Evolutionary conservation across 2,797 vertebrate species (phyloP), one percentile per base, ranked within the genome.

Genomic region (Chloroceryle inda): DNA sequence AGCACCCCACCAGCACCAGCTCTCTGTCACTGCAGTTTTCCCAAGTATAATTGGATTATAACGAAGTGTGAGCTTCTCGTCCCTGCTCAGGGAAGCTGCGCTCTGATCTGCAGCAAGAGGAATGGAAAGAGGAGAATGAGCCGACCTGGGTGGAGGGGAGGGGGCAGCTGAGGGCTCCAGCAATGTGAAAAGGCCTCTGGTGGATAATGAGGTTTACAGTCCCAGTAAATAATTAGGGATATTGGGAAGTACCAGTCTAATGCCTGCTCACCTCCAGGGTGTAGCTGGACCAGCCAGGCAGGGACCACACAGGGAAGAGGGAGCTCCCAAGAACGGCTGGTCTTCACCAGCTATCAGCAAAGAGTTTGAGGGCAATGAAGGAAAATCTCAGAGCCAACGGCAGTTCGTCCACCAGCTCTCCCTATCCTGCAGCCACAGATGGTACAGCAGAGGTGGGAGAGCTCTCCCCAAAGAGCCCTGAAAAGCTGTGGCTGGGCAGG

Each of bases 1-100:
- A 88, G 88, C 85, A 76, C 64, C 92, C 93, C 37, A 42, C 72
- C 55, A 79, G 95, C 82, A 82, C 44, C 91, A 66, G 85, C 85
- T 79, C 83, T 92, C 87, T 88, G 68, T 37, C 37, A 5, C 76
- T 75, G 73, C 81, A 66, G 56, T 74, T 93, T 86, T 59, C 87
- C 35, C 14, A 71, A 66, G 66, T 49, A n/a, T 96, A 95, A 95
- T 78, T 96, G 94, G 97, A 89, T 97, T 94, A 77, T 62, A 73
- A 77, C 62, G 67, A 11, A 37, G 92, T 8, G 13, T 19, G 13
- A 44, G 68, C 66, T 81, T 68, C 92, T 26, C 63, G 56, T 56
- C 64, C 92, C 64, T 4, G 5, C 44, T 88, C 37, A 10, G 84
- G 58, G 68, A 89, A 92, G 82, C 42, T 4, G 0, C 52, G 53